Evolutionary conservation across 2,797 vertebrate species (phyloP), one percentile per base, ranked within the genome.

Genomic region (Dallia pectoralis): DNA sequence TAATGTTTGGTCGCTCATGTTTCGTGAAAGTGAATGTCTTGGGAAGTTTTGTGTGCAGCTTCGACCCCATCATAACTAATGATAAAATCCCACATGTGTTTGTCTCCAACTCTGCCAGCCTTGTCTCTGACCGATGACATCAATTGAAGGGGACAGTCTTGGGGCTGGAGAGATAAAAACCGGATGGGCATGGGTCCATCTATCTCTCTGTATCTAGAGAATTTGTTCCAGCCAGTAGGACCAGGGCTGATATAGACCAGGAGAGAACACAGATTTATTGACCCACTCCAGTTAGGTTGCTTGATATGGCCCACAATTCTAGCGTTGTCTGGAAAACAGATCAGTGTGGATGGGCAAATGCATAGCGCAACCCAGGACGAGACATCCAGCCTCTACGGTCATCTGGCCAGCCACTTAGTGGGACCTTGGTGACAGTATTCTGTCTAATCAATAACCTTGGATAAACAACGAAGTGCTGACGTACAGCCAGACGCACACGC

Each of bases 141-240:
- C 84, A 87, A 87, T 89, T 85, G 19, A 86, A 80, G 86, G 83
- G 64, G 82, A 86, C 86, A 89, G 86, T 90, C 84, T 88, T 78
- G 90, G 82, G 86, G 81, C 88, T 83, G 87, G 82, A 87, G 84
- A 90, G 89, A 91, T 91, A 90, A 91, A 85, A 88, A 90, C 86
- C 84, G 82, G 80, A 84, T 87, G 76, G 79, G 86, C 89, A 88
- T 91, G 88, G 92, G 88, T 91, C 88, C 87, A 85, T 89, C n/a
- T 22, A 85, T 89, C n/a, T 11, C 2, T 56, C 51, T 84, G 83
- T 82, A 85, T 83, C 80, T 81, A 78, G 81, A 78, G 81, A 84
- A 77, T 78, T 74, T 75, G 87, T 83, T 73, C 83, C 82, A 83
- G 85, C 82, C 86, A 70, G 49, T 56, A 84, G 84, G 77, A 77